A percentile compares a stretch with the other conserved stretches of the same genome.
Evolutionary conservation across 2,113 vertebrate species (phyloP).

Genomic region (Phalacrocorax pelagicus): DNA sequence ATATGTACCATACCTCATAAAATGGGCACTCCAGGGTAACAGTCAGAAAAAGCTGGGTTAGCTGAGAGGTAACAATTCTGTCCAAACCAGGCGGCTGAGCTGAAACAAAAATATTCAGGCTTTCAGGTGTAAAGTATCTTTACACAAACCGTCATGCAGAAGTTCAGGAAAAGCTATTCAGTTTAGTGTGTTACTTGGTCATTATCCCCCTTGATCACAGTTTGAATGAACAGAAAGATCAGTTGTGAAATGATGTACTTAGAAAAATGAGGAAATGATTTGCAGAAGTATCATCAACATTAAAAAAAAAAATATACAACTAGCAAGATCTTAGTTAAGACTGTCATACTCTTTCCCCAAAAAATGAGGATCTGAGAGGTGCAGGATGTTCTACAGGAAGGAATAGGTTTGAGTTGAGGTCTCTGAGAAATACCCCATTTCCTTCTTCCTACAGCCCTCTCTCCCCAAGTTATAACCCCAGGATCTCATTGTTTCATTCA

Average conservation of each 20-base stretch:
- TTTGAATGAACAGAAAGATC: background rate
- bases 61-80: conserved; percentile 71
- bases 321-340: background rate
- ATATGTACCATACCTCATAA: conserved; percentile 77
- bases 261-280: background rate
- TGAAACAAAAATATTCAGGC: conserved; percentile 59
- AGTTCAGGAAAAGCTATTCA: background rate
- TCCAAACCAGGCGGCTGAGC: conserved; percentile 75
- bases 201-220: background rate
- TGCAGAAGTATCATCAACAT: background rate
- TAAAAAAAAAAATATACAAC: background rate
- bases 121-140: background rate
- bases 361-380: background rate
- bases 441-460: background rate
- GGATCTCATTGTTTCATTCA: background rate
- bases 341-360: background rate
- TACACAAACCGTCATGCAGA: background rate
- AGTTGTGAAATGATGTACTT: background rate
- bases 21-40: conserved; percentile 88
- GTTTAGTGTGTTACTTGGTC: background rate
- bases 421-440: background rate
- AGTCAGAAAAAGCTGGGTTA: conserved; percentile 89
- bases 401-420: background rate
- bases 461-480: background rate
- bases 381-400: background rate